These are phyloP conservation scores for Chaunax sp. DNA, from an alignment of 2,797 vertebrate species.

Conservation along the genomic window DNA sequence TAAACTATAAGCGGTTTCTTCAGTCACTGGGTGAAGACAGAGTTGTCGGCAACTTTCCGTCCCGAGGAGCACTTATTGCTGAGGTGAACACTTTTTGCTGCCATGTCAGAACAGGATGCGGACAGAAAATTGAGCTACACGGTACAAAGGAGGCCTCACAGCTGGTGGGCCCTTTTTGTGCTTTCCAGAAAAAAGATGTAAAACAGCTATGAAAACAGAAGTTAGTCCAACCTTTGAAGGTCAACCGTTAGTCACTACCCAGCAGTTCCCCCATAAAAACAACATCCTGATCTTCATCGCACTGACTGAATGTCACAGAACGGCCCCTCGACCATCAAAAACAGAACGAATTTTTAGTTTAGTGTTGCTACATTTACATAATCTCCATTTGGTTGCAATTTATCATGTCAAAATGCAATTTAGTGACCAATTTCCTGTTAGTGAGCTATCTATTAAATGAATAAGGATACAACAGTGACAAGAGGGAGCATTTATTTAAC, in stretches of 20 bases:
- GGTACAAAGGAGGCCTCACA: conserved; percentile 47
- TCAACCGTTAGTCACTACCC: conserved; percentile 41
- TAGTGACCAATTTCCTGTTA: conserved; percentile 61
- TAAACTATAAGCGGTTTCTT: conserved; percentile 52
- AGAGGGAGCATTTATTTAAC: conserved; percentile 60
- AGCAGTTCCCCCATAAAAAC: conserved; percentile 42
- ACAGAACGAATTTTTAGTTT: conserved; percentile 18
- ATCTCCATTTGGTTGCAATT: conserved; percentile 52
- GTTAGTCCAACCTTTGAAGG: conserved; percentile 59
- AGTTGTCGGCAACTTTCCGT: conserved; percentile 42
- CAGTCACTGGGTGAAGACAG: conserved; percentile 48
- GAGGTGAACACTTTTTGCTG: conserved; percentile 58
- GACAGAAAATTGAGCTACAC: conserved; percentile 62
- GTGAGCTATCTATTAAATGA: conserved; percentile 42
- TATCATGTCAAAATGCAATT: conserved; percentile 57
- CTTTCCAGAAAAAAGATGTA: conserved; percentile 57
- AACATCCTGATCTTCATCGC: conserved; percentile 32
- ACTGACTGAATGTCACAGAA: conserved; percentile 17
- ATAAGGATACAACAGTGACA: conserved; percentile 44
- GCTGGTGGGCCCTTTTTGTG: conserved; percentile 48
- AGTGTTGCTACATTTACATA: conserved; percentile 52
- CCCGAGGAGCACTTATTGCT: conserved; percentile 67
- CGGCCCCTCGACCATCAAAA: conserved; percentile 9
- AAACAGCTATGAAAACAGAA: conserved; percentile 71
- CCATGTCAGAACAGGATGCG: conserved; percentile 63